A percentile compares a stretch with the other conserved stretches of the same genome.
These are phyloP conservation scores for Pseudocheirus occidentalis DNA, from an alignment of 2,797 vertebrate species.

Conservation along the genomic window DNA sequence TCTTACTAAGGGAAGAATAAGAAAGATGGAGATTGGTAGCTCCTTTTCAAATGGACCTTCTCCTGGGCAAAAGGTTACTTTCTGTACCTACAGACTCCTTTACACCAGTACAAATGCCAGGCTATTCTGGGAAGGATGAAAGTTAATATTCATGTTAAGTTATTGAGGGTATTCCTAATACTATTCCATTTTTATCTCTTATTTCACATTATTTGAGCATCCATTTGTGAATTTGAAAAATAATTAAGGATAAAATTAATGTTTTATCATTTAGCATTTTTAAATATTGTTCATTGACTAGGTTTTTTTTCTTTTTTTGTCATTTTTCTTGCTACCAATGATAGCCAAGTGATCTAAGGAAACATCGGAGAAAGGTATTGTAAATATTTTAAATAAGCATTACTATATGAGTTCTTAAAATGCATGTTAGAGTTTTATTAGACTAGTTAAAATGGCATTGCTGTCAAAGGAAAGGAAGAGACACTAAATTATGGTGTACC, in stretches of 20 bases:
- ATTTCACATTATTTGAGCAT: neutral
- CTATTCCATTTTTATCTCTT: neutral
- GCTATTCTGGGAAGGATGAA: neutral
- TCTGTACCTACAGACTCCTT: neutral
- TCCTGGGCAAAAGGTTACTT: neutral
- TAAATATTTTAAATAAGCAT: neutral
- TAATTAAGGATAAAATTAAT: neutral
- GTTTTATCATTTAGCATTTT: constrained; percentile 2
- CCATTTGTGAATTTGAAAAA: neutral
- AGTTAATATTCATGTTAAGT: neutral
- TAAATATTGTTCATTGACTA: constrained; percentile 70
- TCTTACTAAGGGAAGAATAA: neutral
- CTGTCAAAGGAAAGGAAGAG: neutral
- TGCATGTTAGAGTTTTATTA: neutral
- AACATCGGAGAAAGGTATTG: constrained; percentile 98
- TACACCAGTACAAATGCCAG: neutral
- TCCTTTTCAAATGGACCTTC: neutral
- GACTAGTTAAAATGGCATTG: constrained; percentile 31
- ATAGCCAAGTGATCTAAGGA: constrained; percentile 98
- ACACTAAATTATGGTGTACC: neutral
- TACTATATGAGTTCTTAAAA: neutral
- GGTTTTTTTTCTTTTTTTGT: constrained; percentile 51
- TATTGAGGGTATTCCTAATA: neutral
- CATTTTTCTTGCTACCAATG: constrained; percentile 73
- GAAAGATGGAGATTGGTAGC: neutral